Conservation (phyloP, 2,888 invertebrate genomes). For the Sussaba pulchella region DNA sequence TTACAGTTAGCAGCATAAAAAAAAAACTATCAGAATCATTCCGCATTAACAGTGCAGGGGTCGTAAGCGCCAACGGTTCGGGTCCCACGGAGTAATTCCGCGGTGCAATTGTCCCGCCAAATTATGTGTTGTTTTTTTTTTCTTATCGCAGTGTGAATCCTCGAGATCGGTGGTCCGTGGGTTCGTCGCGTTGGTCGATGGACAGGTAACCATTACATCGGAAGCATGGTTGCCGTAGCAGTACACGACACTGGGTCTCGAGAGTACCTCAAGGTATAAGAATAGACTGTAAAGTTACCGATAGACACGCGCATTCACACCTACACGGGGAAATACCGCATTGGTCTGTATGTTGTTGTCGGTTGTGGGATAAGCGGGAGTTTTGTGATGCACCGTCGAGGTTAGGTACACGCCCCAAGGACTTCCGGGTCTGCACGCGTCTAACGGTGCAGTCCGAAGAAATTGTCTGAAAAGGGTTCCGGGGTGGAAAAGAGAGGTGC, state of each 20-base stretch:
- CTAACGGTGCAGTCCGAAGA: conserved; percentile 66
- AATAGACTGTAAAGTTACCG: conserved; percentile 36
- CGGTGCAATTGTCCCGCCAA: conserved; percentile 20
- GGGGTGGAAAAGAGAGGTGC: not conserved
- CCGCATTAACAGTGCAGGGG: not conserved
- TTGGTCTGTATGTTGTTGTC: not conserved
- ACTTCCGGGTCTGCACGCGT: conserved; percentile 74
- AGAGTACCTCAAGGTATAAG: conserved; percentile 27
- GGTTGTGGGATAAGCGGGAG: conserved; percentile 27
- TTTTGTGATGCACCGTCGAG: conserved; percentile 56
- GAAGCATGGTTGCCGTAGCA: conserved; percentile 12
- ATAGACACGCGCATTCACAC: conserved; percentile 34
- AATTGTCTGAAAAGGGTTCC: conserved; percentile 55
- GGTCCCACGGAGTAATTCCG: conserved; percentile 37
- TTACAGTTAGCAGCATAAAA: too few species aligned
- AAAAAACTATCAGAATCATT: not conserved
- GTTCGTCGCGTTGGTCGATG: conserved; percentile 53
- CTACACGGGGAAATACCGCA: not conserved
- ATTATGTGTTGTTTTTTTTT: not conserved
- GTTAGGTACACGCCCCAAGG: conserved; percentile 74
- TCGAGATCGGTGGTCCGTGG: conserved; percentile 58
- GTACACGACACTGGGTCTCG: conserved; percentile 42
- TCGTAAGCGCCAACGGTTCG: conserved; percentile 7
- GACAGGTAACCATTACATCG: conserved; percentile 63
- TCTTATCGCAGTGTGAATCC: conserved; percentile 10